These are phyloP conservation scores for Drosophila subquinaria DNA, from an alignment of 2,888 invertebrate genomes.

Conservation along the genomic window DNA sequence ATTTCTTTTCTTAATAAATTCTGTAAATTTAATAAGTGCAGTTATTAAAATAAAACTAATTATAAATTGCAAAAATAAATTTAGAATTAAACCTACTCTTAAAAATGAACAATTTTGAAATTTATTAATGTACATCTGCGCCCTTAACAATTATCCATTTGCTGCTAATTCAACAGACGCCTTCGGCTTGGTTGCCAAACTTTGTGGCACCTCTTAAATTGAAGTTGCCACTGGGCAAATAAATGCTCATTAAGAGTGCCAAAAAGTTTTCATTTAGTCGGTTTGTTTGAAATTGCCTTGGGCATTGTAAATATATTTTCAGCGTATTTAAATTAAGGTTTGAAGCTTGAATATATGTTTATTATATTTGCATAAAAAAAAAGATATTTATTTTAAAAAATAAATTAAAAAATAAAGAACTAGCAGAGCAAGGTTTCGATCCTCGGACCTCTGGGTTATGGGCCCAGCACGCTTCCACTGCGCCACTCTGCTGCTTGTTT, in stretches of 20 bases:
- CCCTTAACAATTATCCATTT: neutral
- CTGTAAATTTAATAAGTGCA: no score
- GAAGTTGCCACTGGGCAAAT: conserved; percentile 14
- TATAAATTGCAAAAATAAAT: neutral
- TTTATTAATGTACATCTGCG: neutral
- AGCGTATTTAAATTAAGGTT: neutral
- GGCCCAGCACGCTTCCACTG: conserved; percentile 45
- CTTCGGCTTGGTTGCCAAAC: conserved; percentile 18
- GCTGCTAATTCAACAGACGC: conserved; percentile 13
- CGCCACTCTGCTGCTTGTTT: conserved; percentile 28
- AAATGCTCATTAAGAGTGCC: conserved; percentile 27
- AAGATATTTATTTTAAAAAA: neutral
- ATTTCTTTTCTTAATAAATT: neutral
- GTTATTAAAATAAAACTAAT: neutral
- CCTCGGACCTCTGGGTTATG: conserved; percentile 50
- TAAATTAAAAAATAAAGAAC: neutral
- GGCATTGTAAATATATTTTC: neutral
- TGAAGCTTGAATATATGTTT: neutral
- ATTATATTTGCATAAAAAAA: neutral
- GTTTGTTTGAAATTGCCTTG: conserved; percentile 6
- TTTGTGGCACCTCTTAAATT: conserved; percentile 28
- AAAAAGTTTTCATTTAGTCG: conserved; percentile 16
- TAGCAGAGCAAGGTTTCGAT: conserved; percentile 38
- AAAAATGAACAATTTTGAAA: neutral
- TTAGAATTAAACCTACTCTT: neutral